These are phyloP conservation scores for Centrocercus urophasianus DNA, from an alignment of 2,113 vertebrate genomes.

Conservation along the genomic window DNA sequence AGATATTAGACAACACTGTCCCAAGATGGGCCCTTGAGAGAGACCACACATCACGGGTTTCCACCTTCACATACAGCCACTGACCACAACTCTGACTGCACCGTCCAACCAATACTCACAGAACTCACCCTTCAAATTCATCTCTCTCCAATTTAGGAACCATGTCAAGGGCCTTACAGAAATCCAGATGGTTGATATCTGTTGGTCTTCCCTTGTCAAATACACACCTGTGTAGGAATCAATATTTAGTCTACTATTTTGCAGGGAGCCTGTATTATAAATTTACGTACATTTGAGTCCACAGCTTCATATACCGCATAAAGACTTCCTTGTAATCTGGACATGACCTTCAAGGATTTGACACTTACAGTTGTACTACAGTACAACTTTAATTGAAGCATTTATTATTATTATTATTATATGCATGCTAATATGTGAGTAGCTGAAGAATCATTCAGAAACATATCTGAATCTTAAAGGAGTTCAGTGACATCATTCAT, in stretches of 20 bases:
- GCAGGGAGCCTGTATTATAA: not conserved
- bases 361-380: not conserved
- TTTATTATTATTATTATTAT: not conserved
- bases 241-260: not conserved
- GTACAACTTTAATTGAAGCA: not conserved
- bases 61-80: too few species aligned
- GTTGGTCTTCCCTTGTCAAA: too few species aligned
- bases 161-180: too few species aligned
- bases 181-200: too few species aligned
- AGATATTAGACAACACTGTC: too few species aligned
- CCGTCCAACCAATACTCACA: too few species aligned
- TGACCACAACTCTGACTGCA: too few species aligned
- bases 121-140: too few species aligned
- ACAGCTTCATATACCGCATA: not conserved
- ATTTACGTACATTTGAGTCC: not conserved
- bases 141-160: too few species aligned
- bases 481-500: not conserved
- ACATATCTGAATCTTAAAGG: not conserved
- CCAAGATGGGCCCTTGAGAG: too few species aligned
- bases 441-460: not conserved
- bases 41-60: too few species aligned
- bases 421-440: not conserved
- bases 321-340: not conserved
- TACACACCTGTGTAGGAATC: not conserved
- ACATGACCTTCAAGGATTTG: not conserved